These are phyloP conservation scores for Cyclopterus lumpus DNA, from an alignment of 2,797 vertebrate genomes.

Conservation along the genomic window DNA sequence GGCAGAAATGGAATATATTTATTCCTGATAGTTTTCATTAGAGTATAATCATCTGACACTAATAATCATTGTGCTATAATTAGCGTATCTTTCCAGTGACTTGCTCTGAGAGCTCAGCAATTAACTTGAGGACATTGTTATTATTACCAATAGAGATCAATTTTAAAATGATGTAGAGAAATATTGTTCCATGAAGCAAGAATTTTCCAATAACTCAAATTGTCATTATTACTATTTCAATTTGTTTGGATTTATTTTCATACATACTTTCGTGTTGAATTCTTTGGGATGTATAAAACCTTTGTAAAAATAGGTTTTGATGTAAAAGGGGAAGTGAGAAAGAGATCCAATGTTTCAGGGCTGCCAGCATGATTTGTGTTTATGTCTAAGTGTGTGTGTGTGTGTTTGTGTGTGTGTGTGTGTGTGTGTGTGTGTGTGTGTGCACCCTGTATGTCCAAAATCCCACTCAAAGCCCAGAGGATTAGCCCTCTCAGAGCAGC, in stretches of 20 bases:
- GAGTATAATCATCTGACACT: too few relatives aligned
- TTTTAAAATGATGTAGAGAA: background rate
- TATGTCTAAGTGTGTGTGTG: conserved; percentile 39
- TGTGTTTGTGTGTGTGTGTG: conserved; percentile 2
- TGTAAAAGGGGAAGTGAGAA: too few relatives aligned
- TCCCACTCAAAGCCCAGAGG: conserved; percentile 69
- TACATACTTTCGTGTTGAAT: background rate
- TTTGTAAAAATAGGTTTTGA: too few relatives aligned
- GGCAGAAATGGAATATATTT: too few relatives aligned
- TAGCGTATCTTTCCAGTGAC: background rate
- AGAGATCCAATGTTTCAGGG: background rate
- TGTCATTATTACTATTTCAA: conserved; percentile 27
- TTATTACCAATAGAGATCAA: background rate
- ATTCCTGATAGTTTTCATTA: too few relatives aligned
- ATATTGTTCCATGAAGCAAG: background rate
- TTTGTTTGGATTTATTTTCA: background rate
- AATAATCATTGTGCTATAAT: too few relatives aligned
- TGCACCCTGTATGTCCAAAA: conserved; percentile 54
- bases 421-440: conserved; percentile 54
- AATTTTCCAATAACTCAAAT: conserved; percentile 65
- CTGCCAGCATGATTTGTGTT: conserved; percentile 30
- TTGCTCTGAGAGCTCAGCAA: background rate
- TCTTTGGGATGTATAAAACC: background rate
- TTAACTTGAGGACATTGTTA: background rate
- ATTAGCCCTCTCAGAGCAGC: conserved; percentile 70